Evolutionary conservation across 2,888 invertebrate species (phyloP).

Genomic region (Pristionchus arcanus): DNA sequence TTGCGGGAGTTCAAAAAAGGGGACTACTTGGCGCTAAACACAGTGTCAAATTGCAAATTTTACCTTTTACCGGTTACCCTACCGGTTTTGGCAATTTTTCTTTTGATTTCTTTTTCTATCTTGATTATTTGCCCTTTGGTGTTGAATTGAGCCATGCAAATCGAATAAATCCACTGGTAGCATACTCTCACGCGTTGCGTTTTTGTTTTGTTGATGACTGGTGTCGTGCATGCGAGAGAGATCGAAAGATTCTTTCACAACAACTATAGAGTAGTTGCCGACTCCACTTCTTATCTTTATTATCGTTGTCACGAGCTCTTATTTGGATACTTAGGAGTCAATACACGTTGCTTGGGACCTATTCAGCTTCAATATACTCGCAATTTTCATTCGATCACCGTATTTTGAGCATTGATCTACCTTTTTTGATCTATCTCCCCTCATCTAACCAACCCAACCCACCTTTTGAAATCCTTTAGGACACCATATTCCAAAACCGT

Average conservation of each 20-base stretch:
- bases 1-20: not conserved
- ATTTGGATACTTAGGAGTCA: not conserved
- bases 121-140: not conserved
- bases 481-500: too few species aligned
- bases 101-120: not conserved
- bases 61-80: not conserved
- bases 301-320: not conserved
- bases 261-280: slow-evolving; percentile 32
- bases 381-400: not conserved
- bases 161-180: not conserved
- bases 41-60: not conserved
- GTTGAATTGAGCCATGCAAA: not conserved
- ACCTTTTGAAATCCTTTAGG: too few species aligned
- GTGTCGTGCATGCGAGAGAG: not conserved
- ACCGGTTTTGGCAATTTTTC: not conserved
- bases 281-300: slow-evolving; percentile 43
- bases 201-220: not conserved
- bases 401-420: not conserved
- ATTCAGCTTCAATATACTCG: not conserved
- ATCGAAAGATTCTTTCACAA: not conserved
- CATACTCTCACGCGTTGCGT: not conserved
- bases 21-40: not conserved
- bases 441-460: too few species aligned
- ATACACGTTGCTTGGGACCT: not conserved
- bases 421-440: not conserved